Base-by-base conservation (phyloP, 2,797 vertebrate species). In the Rhinoraja longicauda region DNA sequence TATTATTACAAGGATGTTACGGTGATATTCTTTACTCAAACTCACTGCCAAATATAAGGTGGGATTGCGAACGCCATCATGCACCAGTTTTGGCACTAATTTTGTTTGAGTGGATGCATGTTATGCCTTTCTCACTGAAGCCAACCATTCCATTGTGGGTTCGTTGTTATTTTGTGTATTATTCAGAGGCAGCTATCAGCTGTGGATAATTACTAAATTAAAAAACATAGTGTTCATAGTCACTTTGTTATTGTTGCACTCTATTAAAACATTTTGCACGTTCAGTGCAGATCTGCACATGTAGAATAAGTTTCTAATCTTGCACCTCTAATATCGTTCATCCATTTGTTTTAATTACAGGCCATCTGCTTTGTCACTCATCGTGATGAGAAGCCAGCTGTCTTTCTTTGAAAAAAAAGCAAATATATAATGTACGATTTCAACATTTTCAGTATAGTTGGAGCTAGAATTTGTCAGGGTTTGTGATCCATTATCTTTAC, bases 321-420 rank as follows among this genome's bases (percentile, higher is more conserved):
- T 92, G 45, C 24, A 39, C 26, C 5, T n/a, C 70, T 45, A 24
- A 45, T 73, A 92, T 26, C 36, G 21, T 92, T 75, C 90, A 92
- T 12, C 90, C 70, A 92, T 92, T 92, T 92, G 90, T 73, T 75
- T 92, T 92, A 92, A 45, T 92, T 72, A 75, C 39, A 73, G 15
- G 39, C 90, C 67, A 72, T 92, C 67, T 92, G 90, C 5, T 92
- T 70, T 73, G 10, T 92, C 70, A 92, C 39, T 73, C 90, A 92
- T 24, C 64, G 53, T 53, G 45, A 72, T 53, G 70, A 53, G 39
- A 92, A 92, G 24, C 70, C 64, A 92, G 90, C 67, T 73, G 67
- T 92, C 90, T 21, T 86, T 86, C n/a, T 62, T 67, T 19, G 36
- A 88, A 88, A n/a, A 90, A 90, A 67, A 73, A 62, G 24, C 15